Evolutionary conservation across 2,888 invertebrate genomes (phyloP), one percentile per base, ranked within the genome.

Genomic region (Caenorhabditis angaria): DNA sequence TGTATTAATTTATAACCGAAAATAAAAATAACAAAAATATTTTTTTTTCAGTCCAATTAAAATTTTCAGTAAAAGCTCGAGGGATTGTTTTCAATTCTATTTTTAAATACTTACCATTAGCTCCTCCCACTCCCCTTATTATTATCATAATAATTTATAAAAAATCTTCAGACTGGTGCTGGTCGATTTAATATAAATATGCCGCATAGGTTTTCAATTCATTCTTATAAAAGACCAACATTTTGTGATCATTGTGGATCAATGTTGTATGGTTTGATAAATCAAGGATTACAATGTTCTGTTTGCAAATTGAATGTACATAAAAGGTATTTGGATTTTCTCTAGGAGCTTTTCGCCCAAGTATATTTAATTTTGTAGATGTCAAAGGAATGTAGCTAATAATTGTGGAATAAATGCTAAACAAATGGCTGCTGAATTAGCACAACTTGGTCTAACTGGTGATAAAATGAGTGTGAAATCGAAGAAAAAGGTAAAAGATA

Each of bases 161-260:
- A n/a, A n/a, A n/a, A n/a, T 35, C 2, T 35, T 35, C 62, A 70
- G n/a, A 63, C 67, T 0, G 71, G 70, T n/a, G 63, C 71, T 25
- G 84, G 82, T 89, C 92, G 97, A 79, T 99, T 99, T 91, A 97
- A 93, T 90, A 97, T 99, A 87, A 97, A 99, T 91, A 92, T 99
- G 87, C 99, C 99, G 82, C 99, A 99, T 90, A 93, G 95, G 95
- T 90, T 89, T 88, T 88, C 92, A 85, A 93, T 96, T 87, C 97
- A 97, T 91, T 97, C 92, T 84, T 99, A 95, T 91, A 96, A 95
- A 61, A 56, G 95, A 82, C 96, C 97, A 90, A 97, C 97, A 32
- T 99, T 99, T 91, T 99, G 99, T 91, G 97, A 99, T 91, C 99
- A 99, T 90, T 99, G 99, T 90, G 97, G 97, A 82, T 96, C 96